Conservation (phyloP, 2,888 invertebrate genomes). For the Electrophaes corylata region DNA sequence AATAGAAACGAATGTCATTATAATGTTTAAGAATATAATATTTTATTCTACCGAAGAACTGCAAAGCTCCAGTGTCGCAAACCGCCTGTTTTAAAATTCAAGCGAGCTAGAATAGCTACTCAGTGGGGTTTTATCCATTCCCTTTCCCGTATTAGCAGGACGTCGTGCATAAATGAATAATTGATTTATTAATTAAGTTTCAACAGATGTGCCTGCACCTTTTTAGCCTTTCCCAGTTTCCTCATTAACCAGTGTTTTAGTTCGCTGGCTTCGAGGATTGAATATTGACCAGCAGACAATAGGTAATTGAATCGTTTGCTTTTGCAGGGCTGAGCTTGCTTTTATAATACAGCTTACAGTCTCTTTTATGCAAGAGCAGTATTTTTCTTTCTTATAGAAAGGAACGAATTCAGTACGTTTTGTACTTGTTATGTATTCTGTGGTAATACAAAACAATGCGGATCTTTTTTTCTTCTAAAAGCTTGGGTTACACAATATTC, state of each 20-base stretch:
- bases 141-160: conserved; percentile 52
- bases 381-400: too few species aligned
- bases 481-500: conserved; percentile 20
- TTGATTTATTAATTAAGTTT: conserved; percentile 74
- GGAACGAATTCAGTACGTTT: too few species aligned
- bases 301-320: conserved; percentile 17
- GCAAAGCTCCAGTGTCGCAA: neutral
- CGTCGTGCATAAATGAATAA: conserved; percentile 75
- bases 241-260: conserved; percentile 31
- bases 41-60: neutral
- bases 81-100: conserved; percentile 30
- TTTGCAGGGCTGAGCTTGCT: conserved; percentile 1
- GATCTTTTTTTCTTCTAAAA: neutral
- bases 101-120: conserved; percentile 32
- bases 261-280: conserved; percentile 29
- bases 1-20: too few species aligned
- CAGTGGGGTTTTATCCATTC: conserved; percentile 36
- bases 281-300: conserved; percentile 30
- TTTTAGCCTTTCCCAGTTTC: conserved; percentile 34
- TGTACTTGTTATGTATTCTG: too few species aligned
- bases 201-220: conserved; percentile 48
- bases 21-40: neutral
- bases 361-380: neutral
- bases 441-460: too few species aligned
- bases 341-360: conserved; percentile 5